Evolutionary conservation across 2,888 invertebrate species (phyloP).

Genomic region (Cryptocephalus primarius): DNA sequence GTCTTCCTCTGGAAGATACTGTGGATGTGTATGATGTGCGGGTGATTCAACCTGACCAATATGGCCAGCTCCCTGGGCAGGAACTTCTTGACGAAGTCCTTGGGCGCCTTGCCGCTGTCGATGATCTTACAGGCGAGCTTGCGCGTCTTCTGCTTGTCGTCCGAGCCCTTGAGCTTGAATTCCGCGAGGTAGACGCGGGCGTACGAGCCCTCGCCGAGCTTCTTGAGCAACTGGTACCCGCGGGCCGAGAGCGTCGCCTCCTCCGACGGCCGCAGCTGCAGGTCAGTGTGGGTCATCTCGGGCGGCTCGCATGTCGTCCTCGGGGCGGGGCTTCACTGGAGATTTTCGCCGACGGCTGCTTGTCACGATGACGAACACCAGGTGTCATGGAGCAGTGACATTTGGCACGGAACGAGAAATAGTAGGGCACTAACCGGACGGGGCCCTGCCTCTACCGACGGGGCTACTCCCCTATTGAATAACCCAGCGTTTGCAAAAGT

Average conservation of each 20-base stretch:
- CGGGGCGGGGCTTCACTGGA: no score
- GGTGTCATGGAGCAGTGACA: no score
- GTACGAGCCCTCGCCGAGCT: constrained; percentile 65
- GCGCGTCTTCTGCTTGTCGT: constrained; percentile 17
- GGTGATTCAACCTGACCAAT: constrained; percentile 62
- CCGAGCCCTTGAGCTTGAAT: constrained; percentile 11
- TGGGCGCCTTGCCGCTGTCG: constrained; percentile 58
- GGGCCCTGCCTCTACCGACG: no score
- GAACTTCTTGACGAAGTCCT: constrained; percentile 70
- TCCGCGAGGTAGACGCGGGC: constrained; percentile 51
- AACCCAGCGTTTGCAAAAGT: no score
- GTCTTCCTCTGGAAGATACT: constrained; percentile 59
- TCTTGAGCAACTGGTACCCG: constrained; percentile 52
- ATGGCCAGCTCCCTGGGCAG: constrained; percentile 73
- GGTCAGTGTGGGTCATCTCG: constrained; percentile 26
- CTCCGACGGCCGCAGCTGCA: constrained; percentile 45
- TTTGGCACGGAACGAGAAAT: no score
- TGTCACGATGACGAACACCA: no score
- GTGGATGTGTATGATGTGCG: constrained; percentile 66
- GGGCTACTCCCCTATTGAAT: no score
- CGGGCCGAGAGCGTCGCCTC: constrained; percentile 48
- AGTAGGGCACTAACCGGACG: no score
- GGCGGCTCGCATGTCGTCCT: constrained; percentile 1
- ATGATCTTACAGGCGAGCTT: constrained; percentile 61
- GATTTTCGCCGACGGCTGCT: no score